These are phyloP conservation scores for Pammene aurita DNA, from an alignment of 2,888 invertebrate species.

Conservation along the genomic window DNA sequence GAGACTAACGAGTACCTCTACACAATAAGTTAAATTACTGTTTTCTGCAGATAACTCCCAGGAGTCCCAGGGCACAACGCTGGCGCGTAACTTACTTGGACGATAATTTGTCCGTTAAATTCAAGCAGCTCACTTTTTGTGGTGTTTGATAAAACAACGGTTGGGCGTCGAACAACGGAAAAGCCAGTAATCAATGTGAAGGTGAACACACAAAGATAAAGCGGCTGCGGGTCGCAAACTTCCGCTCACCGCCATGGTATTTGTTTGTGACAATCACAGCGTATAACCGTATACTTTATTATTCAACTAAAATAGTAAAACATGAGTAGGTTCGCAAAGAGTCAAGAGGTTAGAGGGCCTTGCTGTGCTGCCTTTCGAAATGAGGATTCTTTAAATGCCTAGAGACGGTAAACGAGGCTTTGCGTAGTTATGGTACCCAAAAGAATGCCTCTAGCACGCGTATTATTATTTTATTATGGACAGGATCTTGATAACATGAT, in stretches of 20 bases:
- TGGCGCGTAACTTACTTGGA: neutral
- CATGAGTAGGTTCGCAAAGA: neutral
- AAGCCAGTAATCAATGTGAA: slow-evolving; percentile 34
- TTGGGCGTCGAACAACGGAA: slow-evolving; percentile 4
- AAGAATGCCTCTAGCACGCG: no score
- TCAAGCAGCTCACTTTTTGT: neutral
- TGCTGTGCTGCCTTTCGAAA: neutral
- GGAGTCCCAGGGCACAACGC: no score
- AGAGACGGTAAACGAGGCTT: no score
- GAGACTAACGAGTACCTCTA: no score
- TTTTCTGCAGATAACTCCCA: no score
- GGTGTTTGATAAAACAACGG: slow-evolving; percentile 13
- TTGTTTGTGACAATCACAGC: slow-evolving; percentile 26
- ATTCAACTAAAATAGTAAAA: slow-evolving; percentile 2
- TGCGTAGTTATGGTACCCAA: no score
- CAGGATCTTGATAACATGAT: no score
- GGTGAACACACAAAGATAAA: slow-evolving; percentile 40
- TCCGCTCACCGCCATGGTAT: slow-evolving; percentile 30
- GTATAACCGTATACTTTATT: neutral
- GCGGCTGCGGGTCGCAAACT: slow-evolving; percentile 33
- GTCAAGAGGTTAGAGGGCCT: neutral
- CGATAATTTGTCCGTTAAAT: neutral
- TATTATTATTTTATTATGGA: no score
- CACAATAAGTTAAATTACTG: no score
- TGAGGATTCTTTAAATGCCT: neutral